Evolutionary conservation across 2,888 invertebrate genomes (phyloP).

Genomic region (Arrhopalites spinosus): DNA sequence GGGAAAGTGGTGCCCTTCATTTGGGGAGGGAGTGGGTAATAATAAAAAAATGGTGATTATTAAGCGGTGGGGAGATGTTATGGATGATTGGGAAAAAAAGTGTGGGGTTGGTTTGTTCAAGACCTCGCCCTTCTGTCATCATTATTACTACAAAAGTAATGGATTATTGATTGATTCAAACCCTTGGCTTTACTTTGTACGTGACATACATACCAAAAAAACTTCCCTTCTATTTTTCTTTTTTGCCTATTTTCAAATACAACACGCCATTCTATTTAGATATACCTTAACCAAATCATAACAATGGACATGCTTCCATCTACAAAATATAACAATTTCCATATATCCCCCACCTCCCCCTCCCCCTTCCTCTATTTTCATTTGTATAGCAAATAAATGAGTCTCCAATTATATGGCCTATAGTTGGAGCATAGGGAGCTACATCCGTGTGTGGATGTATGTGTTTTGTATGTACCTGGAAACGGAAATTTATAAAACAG

Average conservation of each 20-base stretch:
- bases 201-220: neutral
- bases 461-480: too few species aligned
- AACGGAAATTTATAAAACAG: neutral
- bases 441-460: neutral
- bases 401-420: too few species aligned
- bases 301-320: neutral
- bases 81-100: neutral
- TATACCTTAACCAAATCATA: neutral
- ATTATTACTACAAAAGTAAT: slow-evolving; percentile 5
- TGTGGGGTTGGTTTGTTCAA: neutral
- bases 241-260: neutral
- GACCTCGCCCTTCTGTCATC: slow-evolving; percentile 17
- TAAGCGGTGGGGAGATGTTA: neutral
- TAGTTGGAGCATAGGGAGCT: too few species aligned
- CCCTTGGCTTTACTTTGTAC: neutral
- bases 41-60: neutral
- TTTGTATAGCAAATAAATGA: too few species aligned
- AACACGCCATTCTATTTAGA: neutral
- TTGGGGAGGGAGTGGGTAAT: neutral
- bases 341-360: too few species aligned
- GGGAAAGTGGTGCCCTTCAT: too few species aligned
- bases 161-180: slow-evolving; percentile 10
- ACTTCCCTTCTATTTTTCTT: neutral
- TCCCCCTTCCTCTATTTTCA: too few species aligned
- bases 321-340: neutral